Evolutionary conservation across 2,797 vertebrate species (phyloP).

Genomic region (Anguilla obscura): DNA sequence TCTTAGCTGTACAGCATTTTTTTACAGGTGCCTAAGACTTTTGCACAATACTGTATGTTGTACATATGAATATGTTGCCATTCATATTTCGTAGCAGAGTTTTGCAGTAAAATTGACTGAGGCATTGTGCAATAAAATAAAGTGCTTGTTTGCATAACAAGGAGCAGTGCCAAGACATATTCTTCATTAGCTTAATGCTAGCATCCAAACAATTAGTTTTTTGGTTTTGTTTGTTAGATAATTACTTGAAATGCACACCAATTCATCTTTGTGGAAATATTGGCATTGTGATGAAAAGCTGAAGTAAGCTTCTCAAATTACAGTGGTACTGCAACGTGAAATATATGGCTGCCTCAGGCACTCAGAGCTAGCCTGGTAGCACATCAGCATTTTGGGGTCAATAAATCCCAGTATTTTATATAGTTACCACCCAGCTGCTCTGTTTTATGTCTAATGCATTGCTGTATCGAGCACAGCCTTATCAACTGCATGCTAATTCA

Average conservation of each 20-base stretch:
- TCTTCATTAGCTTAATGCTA: slow-evolving; percentile 38
- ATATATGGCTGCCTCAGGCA: not conserved
- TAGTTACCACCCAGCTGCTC: slow-evolving; percentile 1
- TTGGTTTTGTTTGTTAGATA: slow-evolving; percentile 37
- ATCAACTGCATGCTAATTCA: slow-evolving; percentile 35
- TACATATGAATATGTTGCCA: not conserved
- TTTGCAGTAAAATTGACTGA: not conserved
- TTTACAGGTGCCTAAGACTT: too few species aligned
- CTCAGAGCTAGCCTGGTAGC: not conserved
- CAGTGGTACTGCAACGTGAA: not conserved
- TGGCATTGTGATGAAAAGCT: not conserved
- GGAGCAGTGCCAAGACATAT: slow-evolving; percentile 33
- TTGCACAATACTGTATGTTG: not conserved
- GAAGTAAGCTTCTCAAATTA: not conserved
- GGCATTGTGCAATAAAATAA: not conserved
- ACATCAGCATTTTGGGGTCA: not conserved
- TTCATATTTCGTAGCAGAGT: not conserved
- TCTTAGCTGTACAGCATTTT: too few species aligned
- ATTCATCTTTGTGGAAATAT: not conserved
- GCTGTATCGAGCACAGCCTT: slow-evolving; percentile 41
- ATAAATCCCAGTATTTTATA: slow-evolving; percentile 19
- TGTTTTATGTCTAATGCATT: slow-evolving; percentile 26
- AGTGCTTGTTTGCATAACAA: slow-evolving; percentile 11
- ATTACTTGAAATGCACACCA: slow-evolving; percentile 45
- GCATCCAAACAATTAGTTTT: slow-evolving; percentile 41